A percentile compares a stretch with the other conserved stretches of the same genome.
These are phyloP conservation scores for Gambusia yucatana DNA, from an alignment of 2,797 vertebrate genomes.

Conservation along the genomic window DNA sequence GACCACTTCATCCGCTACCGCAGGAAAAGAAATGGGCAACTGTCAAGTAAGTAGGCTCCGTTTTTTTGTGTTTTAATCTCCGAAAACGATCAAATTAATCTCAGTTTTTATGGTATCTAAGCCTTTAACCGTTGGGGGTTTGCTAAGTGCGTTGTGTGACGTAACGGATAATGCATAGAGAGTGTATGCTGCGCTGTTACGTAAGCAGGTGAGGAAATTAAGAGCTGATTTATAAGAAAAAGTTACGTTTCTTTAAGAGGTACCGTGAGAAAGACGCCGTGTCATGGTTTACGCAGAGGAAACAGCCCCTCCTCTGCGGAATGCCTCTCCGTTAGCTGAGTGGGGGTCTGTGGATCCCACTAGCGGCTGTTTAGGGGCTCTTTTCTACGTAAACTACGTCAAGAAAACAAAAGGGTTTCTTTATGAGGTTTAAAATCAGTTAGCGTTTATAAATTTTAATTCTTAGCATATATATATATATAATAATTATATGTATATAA, in stretches of 20 bases:
- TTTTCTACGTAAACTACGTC: neutral
- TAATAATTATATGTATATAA: too few relatives aligned
- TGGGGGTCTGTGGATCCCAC: neutral
- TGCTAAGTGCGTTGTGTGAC: neutral
- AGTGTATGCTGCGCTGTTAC: neutral
- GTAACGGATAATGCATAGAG: neutral
- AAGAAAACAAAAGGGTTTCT: neutral
- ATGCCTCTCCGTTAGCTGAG: conserved; percentile 64
- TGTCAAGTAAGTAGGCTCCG: conserved; percentile 78
- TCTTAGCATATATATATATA: neutral
- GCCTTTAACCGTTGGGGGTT: neutral
- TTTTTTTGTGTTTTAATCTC: neutral
- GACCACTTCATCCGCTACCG: neutral
- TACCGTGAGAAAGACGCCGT: neutral
- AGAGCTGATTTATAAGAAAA: neutral
- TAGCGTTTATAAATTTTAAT: neutral
- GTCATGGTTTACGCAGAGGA: conserved; percentile 31
- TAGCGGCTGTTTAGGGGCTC: neutral
- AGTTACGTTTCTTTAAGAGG: conserved; percentile 36
- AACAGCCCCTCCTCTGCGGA: conserved; percentile 69
- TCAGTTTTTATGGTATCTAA: neutral
- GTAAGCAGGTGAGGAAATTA: neutral
- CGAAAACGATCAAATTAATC: neutral
- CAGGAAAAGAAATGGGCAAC: conserved; percentile 77
- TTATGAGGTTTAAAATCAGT: neutral